Conservation (phyloP, 2,113 vertebrate genomes). For the Leucopsar rothschildi region DNA sequence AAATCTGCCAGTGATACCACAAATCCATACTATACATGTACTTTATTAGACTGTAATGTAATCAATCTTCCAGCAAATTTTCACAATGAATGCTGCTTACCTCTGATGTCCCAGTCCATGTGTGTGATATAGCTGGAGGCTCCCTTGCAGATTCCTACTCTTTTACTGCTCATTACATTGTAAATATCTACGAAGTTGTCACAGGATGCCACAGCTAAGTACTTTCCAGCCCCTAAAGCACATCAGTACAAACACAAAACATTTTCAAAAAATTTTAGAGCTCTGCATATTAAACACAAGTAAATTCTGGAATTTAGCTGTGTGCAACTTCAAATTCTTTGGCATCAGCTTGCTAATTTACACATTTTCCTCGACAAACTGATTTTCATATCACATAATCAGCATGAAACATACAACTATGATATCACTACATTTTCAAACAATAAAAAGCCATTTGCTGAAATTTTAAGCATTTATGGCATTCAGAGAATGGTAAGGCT, state of each 20-base stretch:
- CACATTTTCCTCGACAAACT: background rate
- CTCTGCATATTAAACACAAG: background rate
- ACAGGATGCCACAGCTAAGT: conserved; percentile 92
- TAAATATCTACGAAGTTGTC: conserved; percentile 98
- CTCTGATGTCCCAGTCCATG: conserved; percentile 94
- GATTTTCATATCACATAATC: background rate
- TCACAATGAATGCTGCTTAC: conserved; percentile 64
- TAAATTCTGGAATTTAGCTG: background rate
- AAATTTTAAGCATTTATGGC: background rate
- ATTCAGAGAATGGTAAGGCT: background rate
- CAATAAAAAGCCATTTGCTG: background rate
- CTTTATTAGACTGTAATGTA: background rate
- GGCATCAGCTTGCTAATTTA: background rate
- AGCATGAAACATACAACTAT: background rate
- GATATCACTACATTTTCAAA: background rate
- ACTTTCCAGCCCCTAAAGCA: conserved; percentile 88
- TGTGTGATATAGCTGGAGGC: conserved; percentile 93
- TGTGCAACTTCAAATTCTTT: background rate
- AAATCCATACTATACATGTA: background rate
- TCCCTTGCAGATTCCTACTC: conserved; percentile 95
- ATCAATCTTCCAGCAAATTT: background rate
- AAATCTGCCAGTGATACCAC: background rate
- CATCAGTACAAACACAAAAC: background rate
- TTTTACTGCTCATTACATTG: conserved; percentile 95
- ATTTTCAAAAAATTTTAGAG: background rate